Percentiles rank a stretch among this genome's conserved stretches.
Evolutionary conservation across 2,113 vertebrate genomes (phyloP).

Genomic region (Plectropomus leopardus): DNA sequence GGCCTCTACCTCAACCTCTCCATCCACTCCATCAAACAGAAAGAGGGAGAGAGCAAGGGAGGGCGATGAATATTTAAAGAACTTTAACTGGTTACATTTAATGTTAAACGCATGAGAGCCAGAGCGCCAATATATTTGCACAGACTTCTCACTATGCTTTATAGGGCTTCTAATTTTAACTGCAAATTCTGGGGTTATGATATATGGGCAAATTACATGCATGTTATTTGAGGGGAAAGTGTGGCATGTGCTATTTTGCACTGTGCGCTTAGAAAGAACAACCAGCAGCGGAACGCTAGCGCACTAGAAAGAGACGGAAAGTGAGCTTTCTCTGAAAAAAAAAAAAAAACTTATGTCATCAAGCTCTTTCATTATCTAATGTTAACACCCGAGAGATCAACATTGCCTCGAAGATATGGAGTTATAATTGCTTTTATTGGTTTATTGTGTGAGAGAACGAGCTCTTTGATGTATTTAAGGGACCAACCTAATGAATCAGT

Average conservation of each 20-base stretch:
- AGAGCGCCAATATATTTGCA: slow-evolving; percentile 35
- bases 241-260: slow-evolving; percentile 45
- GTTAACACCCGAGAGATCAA: slow-evolving; percentile 74
- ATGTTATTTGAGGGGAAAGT: slow-evolving; percentile 42
- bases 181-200: slow-evolving; percentile 45
- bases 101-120: slow-evolving; percentile 64
- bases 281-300: slow-evolving; percentile 20
- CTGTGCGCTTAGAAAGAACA: not conserved
- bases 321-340: slow-evolving; percentile 76
- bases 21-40: slow-evolving; percentile 61
- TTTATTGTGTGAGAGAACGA: slow-evolving; percentile 81
- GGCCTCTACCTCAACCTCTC: slow-evolving; percentile 55
- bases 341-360: slow-evolving; percentile 82
- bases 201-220: slow-evolving; percentile 57
- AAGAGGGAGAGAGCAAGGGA: slow-evolving; percentile 32
- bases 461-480: slow-evolving; percentile 86
- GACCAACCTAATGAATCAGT: slow-evolving; percentile 84
- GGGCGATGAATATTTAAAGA: slow-evolving; percentile 78
- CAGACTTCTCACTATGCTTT: slow-evolving; percentile 33
- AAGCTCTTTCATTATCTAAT: slow-evolving; percentile 82
- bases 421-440: slow-evolving; percentile 84
- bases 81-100: slow-evolving; percentile 76
- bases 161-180: slow-evolving; percentile 61
- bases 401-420: slow-evolving; percentile 71
- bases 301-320: slow-evolving; percentile 73